Base-by-base conservation (phyloP, 2,797 vertebrate genomes). In the Danio tinwini region DNA sequence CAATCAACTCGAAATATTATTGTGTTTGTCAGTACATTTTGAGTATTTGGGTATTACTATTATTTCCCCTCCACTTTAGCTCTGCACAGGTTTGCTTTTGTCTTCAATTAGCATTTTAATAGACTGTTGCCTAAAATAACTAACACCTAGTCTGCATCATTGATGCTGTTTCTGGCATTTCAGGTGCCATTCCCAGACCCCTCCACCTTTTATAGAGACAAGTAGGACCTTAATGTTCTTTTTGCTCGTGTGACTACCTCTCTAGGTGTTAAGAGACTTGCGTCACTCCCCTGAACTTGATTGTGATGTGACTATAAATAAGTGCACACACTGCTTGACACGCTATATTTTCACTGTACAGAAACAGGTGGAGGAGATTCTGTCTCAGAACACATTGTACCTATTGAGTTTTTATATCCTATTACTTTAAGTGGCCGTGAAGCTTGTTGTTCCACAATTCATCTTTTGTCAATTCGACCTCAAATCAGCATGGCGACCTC, bases 291-390 rank as follows among this genome's bases (percentile, higher is more conserved):
- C 58, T 40, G n/a, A 55, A 73, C 52, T 19, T 42, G 47, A 44
- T 6, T 50, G 37, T 55, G 42, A 68, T 68, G 74, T 77, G 42
- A 77, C 29, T 78, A 78, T 67, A 81, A 83, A 82, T 81, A 81
- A 49, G 37, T n/a, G 42, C 39, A 45, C 21, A 14, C 12, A 52
- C n/a, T 58, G 62, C 69, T 72, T 49, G 63, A 56, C 16, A 67
- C 61, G 63, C 21, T 8, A 4, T 42, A 62, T 56, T 50, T 67
- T 56, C 56, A 56, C 6, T 0, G 47, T 21, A 50, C 1, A 40
- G 14, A 65, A 53, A 65, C 17, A 37, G 17, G 45, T 13, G 29
- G 17, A 69, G 73, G 8, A 56, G 7, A 55, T 13, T 21, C 17
- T 39, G 62, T 61, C 40, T 69, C 7, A 58, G 79, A 75, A 81